Evolutionary conservation across 2,797 vertebrate species (phyloP), one percentile per base, ranked within the genome.

Genomic region (Rhabdomys pumilio): DNA sequence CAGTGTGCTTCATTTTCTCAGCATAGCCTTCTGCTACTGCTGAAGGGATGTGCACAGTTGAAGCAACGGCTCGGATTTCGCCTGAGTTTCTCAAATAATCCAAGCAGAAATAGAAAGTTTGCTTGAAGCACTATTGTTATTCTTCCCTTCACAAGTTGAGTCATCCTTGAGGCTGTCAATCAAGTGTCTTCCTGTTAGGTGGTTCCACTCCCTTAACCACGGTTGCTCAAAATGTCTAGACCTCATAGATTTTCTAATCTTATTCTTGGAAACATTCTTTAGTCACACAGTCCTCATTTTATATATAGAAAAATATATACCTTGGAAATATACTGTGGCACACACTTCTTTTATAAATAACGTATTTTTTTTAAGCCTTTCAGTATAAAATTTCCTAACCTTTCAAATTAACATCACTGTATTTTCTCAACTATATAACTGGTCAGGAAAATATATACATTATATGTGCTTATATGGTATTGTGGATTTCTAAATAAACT

Each of bases 41-140:
- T 89, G 89, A 89, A 93, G 95, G 87, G 92, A 97, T 94, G 96
- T 95, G 97, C 96, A 91, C 90, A 85, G 92, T 17, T 47, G 83
- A 96, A 97, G 97, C 65, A 90, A 76, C 65, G 61, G 75, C 89
- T 96, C 96, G 97, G 95, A 93, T 97, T 95, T 90, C 94, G 82
- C 80, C 89, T 57, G 96, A 95, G 75, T 97, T 96, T 97, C 93
- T 97, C 91, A 96, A 98, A 94, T 93, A 97, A 96, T 95, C 96
- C 95, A 97, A 97, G 96, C 96, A 98, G 97, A 97, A 97, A 98
- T 97, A 95, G 96, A 97, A 97, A 97, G 95, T 96, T 96, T 81
- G 96, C 96, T 97, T 84, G 89, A 96, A 97, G 97, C 96, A 79
- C 91, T 94, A 92, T 97, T 96, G 97, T 96, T 95, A 97, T 85